Base-by-base conservation (phyloP, 2,888 invertebrate genomes). In the Stenodera caucasica region DNA sequence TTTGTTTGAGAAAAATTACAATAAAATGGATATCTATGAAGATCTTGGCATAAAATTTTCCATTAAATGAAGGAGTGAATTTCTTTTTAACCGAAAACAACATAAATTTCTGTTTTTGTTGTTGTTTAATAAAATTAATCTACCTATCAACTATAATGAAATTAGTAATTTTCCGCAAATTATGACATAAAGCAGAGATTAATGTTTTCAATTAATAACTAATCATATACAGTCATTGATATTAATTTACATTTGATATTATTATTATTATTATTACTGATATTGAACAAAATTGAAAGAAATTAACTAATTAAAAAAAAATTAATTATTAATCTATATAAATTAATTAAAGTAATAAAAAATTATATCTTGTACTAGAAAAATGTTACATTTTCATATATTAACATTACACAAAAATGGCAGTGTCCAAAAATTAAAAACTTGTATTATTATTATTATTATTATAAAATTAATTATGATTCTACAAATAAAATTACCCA, bases 151-250 rank as follows among this genome's bases (percentile, higher is more conserved):
- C 57, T 58, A 58, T 51, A 60, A 50, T 55, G 60, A 63, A 55
- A 26, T 59, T 57, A 55, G 60, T 55, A 55, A 60, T 55, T 63
- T 57, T 53, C 60, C 63, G 64, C 67, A 67, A 67, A 63, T 61
- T 55, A 67, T 58, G 35, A 49, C 51, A 67, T 60, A 55, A 64
- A 65, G 64, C 64, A 60, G 40, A 52, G 33, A 59, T 61, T 49
- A 49, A 15, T 40, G 4, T 29, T 29, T 29, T 7, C 29, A 37
- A 23, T 51, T 21, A 26, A 51, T 29, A 32, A 40, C 37, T 51
- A 51, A 57, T 51, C 26, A 30, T 53, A 57, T 57, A 63, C 60
- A 60, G 29, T 60, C 55, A 63, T 55, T 60, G 52, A 60, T 63
- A 56, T 57, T 50, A 51, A 61, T 61, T 63, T 56, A 61, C 55